Conservation (phyloP, 2,888 invertebrate genomes). For the Hemithea aestivaria region DNA sequence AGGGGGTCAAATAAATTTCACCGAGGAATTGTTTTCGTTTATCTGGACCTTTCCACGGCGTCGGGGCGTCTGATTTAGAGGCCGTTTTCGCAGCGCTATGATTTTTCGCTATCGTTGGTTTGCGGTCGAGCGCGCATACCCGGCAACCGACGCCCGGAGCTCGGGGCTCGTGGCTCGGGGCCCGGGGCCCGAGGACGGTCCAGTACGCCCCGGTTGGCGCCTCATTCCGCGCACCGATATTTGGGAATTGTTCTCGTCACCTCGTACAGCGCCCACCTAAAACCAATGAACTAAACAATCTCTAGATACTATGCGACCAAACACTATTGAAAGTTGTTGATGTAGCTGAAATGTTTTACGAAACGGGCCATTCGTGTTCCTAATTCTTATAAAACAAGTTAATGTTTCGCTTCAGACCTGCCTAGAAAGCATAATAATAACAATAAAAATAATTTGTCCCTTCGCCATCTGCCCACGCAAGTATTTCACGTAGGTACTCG, state of each 20-base stretch:
- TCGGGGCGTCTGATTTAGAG: slow-evolving; percentile 42
- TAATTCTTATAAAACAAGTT: no score
- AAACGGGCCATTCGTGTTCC: no score
- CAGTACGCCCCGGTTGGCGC: slow-evolving; percentile 2
- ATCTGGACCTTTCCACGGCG: slow-evolving; percentile 48
- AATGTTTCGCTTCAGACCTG: no score
- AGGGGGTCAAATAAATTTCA: slow-evolving; percentile 52
- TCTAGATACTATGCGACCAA: no score
- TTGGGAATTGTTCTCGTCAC: slow-evolving; percentile 17
- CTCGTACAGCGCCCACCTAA: background rate
- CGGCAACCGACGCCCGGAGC: slow-evolving; percentile 4
- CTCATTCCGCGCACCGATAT: slow-evolving; percentile 14
- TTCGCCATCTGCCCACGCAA: no score
- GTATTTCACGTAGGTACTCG: no score
- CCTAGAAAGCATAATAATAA: no score
- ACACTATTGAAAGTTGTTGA: no score
- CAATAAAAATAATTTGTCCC: no score
- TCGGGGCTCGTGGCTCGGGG: background rate
- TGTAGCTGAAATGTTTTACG: no score
- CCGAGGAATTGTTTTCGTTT: slow-evolving; percentile 54
- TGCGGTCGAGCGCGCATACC: slow-evolving; percentile 28
- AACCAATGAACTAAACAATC: no score
- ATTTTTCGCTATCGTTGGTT: slow-evolving; percentile 38
- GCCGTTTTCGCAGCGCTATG: slow-evolving; percentile 34
- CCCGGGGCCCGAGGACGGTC: slow-evolving; percentile 2